phyloP scores from a whole-genome alignment of 2,113 vertebrate species.

The Zootoca vivipara region DNA sequence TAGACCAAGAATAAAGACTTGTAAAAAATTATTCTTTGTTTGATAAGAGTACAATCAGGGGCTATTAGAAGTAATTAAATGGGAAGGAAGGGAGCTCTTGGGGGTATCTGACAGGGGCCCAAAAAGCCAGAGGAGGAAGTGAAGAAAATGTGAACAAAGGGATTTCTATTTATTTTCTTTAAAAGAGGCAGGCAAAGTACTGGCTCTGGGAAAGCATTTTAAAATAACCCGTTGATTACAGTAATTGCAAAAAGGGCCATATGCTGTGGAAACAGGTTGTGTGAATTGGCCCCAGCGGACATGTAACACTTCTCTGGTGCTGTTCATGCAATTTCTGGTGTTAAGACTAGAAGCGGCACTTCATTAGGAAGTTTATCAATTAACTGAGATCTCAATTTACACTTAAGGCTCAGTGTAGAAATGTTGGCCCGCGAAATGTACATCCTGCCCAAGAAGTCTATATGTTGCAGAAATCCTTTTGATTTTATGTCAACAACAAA shows the following conservation, averaged over 20 bases:
- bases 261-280: background rate
- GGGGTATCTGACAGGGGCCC: background rate
- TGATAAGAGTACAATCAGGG: too few species aligned
- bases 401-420: background rate
- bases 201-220: background rate
- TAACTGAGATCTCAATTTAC: background rate
- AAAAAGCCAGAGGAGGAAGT: too few species aligned
- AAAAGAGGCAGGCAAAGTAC: background rate
- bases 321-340: background rate
- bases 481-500: background rate
- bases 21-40: too few species aligned
- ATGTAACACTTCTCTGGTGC: background rate
- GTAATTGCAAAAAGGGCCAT: background rate
- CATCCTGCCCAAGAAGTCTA: background rate
- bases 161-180: background rate
- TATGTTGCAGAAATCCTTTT: background rate
- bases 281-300: background rate
- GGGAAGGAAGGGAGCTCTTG: background rate
- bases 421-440: background rate
- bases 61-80: too few species aligned
- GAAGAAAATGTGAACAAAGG: background rate
- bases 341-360: background rate
- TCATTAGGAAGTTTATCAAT: constrained; percentile 1
- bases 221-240: background rate
- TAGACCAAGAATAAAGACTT: too few species aligned